phyloP scores from a whole-genome alignment of 2,888 invertebrate genomes.

The Thalpophila matura region DNA sequence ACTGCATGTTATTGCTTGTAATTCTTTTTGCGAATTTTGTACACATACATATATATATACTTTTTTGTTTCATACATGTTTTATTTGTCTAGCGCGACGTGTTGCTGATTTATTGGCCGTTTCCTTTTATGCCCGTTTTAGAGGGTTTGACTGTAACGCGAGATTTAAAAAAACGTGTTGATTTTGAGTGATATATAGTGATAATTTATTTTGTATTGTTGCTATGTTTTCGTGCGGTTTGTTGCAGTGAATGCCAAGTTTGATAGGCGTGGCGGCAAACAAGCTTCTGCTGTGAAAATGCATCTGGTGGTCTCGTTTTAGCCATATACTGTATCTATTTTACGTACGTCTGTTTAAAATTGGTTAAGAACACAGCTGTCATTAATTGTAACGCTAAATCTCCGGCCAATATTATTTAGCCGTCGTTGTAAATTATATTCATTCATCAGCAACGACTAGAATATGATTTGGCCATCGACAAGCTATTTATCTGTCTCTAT shows the following conservation, averaged over 20 bases:
- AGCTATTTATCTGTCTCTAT: too few species aligned
- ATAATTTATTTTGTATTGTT: constrained; percentile 75
- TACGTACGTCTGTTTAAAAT: background rate
- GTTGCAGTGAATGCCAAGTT: constrained; percentile 38
- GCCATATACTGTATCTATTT: background rate
- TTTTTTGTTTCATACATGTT: constrained; percentile 81
- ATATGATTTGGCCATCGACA: too few species aligned
- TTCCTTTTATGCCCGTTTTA: constrained; percentile 83
- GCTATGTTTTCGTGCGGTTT: constrained; percentile 50
- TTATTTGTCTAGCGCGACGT: constrained; percentile 83
- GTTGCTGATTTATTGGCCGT: constrained; percentile 84
- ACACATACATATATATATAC: constrained; percentile 70
- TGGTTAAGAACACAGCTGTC: constrained; percentile 12
- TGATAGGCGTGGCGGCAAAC: constrained; percentile 61
- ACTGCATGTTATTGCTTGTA: constrained; percentile 90
- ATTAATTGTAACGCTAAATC: background rate
- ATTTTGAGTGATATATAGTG: constrained; percentile 76
- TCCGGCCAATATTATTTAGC: background rate
- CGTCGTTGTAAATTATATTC: too few species aligned
- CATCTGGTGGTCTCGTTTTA: constrained; percentile 30
- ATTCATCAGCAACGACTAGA: too few species aligned
- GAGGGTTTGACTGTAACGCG: constrained; percentile 83
- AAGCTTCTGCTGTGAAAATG: constrained; percentile 9
- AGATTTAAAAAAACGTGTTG: constrained; percentile 75
- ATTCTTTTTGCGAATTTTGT: constrained; percentile 89